Percentiles rank a stretch among this genome's conserved stretches.
Evolutionary conservation across 2,113 vertebrate genomes (phyloP).

Genomic region (Tetrao urogallus): DNA sequence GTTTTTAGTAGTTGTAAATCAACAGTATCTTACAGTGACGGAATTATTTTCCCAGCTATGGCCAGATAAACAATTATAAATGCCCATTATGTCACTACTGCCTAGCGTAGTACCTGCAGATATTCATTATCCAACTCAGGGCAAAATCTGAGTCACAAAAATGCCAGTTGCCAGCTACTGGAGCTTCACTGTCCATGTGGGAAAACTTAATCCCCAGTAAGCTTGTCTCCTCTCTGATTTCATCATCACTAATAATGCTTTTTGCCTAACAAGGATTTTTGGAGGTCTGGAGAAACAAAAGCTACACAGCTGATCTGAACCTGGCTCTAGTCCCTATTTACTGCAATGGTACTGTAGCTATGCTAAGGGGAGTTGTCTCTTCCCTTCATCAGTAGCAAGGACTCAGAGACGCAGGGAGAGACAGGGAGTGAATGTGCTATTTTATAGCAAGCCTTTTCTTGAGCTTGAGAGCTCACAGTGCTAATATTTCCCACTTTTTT

Average conservation of each 20-base stretch:
- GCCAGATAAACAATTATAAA: not conserved
- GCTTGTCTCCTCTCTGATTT: not conserved
- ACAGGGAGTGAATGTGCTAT: constrained; percentile 6
- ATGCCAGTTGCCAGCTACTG: not conserved
- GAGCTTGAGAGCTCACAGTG: constrained; percentile 14
- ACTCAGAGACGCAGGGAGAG: constrained; percentile 12
- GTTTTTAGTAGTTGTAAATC: not conserved
- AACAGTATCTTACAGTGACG: not conserved
- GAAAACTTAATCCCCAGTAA: not conserved
- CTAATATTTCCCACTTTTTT: constrained; percentile 36
- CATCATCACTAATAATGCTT: not conserved
- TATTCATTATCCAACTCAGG: not conserved
- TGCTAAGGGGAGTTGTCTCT: constrained; percentile 43
- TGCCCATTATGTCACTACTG: not conserved
- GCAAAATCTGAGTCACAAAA: not conserved
- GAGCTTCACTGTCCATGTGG: not conserved
- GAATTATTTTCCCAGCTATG: not conserved
- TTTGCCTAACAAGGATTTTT: not conserved
- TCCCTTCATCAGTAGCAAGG: constrained; percentile 24
- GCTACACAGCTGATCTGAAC: not conserved
- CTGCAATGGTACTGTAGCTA: constrained; percentile 4
- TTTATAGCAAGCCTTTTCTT: constrained; percentile 41
- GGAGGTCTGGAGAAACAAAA: not conserved
- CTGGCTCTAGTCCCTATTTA: not conserved
- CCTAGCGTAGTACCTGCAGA: not conserved